phyloP scores from a whole-genome alignment of 1,140 invertebrate genomes.

The Macrostomum lignano region DNA sequence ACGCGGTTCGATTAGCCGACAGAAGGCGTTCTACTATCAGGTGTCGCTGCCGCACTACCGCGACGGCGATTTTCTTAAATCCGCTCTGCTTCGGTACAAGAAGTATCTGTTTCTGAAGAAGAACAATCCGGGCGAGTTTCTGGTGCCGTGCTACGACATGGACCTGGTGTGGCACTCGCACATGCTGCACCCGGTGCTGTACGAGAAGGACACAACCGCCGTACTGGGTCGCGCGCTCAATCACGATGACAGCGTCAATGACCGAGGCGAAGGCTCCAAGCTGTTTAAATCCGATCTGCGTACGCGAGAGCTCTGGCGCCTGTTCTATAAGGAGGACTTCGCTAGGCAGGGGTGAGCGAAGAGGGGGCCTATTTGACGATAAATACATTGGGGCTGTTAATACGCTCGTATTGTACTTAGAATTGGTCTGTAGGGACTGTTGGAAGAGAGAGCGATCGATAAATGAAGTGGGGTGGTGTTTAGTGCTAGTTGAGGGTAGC shows the following conservation, averaged over 20 bases:
- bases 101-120: neutral
- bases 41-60: conserved; percentile 4
- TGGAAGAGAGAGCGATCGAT: too few relatives aligned
- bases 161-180: neutral
- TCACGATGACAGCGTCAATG: conserved; percentile 22
- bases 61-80: neutral
- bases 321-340: conserved; percentile 6
- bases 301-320: conserved; percentile 8
- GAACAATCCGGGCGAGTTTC: neutral
- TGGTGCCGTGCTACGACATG: conserved; percentile 3
- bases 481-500: too few relatives aligned
- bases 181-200: neutral
- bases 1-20: conserved; percentile 3
- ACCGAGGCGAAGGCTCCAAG: conserved; percentile 16
- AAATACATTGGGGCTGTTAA: too few relatives aligned
- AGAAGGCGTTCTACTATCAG: conserved; percentile 5
- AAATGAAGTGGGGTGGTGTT: too few relatives aligned
- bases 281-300: conserved; percentile 8
- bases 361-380: too few relatives aligned
- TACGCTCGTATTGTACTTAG: too few relatives aligned
- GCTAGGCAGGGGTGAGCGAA: conserved; percentile 1
- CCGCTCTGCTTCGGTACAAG: neutral
- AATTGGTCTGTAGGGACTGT: too few relatives aligned
- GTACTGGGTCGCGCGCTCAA: conserved; percentile 20
- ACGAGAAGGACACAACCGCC: conserved; percentile 6